Base-by-base conservation (phyloP, 2,888 invertebrate genomes). In the Notodonta ziczac region DNA sequence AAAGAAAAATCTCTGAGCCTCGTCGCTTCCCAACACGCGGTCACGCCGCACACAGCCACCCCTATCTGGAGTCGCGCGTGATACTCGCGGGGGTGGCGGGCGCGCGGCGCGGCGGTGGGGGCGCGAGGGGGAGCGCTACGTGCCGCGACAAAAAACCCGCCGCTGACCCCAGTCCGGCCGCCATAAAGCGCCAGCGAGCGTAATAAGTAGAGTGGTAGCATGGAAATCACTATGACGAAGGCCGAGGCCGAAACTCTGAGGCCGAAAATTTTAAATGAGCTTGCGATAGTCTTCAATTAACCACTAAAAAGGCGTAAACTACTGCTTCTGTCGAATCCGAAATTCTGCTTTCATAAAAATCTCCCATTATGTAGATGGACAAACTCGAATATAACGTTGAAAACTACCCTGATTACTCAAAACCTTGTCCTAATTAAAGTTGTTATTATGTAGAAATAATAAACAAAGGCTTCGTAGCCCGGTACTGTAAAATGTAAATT, bases 121-220 rank as follows among this genome's bases (percentile, higher is more conserved):
- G 58, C 59, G 71, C 68, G 70, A 57, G 74, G 65, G 73, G 76
- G 77, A 77, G 70, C 71, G 74, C 84, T 85, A 87, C 89, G 89
- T 87, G 90, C 89, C 81, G 83, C 87, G 90, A 88, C 89, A 90
- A 89, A 89, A 90, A 85, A 88, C 83, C 86, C 82, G 81, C 70
- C 82, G 84, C 86, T 89, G 88, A 88, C 89, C 88, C 87, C 78
- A 78, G 86, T 85, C 87, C 89, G 82, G 86, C 82, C 82, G 81
- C 84, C 86, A 85, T 90, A 88, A 89, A 91, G 87, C 85, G 86
- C 81, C 83, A 76, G 86, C 84, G 81, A 84, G 82, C 85, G 87
- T 85, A 85, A 85, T 86, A 85, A 85, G 83, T 75, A 75, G 75
- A 75, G 75, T 46, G 50, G 70, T 35, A 63, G 65, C 54, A 32